phyloP scores from a whole-genome alignment of 2,113 vertebrate species.

The Notothenia coriiceps region DNA sequence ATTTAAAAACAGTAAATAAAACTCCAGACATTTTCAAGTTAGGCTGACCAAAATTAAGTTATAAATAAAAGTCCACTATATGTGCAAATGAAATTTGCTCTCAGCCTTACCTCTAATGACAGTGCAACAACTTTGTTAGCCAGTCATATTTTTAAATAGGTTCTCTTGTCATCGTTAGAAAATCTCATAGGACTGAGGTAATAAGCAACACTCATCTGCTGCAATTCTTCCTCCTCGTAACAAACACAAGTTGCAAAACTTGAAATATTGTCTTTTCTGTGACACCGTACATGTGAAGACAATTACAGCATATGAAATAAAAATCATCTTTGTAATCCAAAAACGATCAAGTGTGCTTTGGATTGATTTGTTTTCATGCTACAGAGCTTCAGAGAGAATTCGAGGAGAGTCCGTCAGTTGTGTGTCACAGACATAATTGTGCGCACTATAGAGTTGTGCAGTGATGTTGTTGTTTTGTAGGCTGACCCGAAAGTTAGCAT shows the following conservation, averaged over 20 bases:
- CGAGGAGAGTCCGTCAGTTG: neutral
- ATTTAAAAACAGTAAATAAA: neutral
- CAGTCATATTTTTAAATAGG: neutral
- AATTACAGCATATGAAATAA: conserved; percentile 6
- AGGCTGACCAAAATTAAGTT: neutral
- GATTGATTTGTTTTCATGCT: conserved; percentile 1
- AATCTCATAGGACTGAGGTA: conserved; percentile 10
- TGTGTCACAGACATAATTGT: neutral
- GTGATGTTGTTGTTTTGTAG: no score
- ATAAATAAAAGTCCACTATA: conserved; percentile 4
- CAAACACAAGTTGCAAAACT: conserved; percentile 8
- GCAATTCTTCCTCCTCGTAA: neutral
- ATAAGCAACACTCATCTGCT: conserved; percentile 12
- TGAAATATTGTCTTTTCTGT: conserved; percentile 13
- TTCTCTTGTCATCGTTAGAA: conserved; percentile 1
- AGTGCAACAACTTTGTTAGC: no score
- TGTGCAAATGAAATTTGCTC: conserved; percentile 1
- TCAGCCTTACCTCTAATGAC: neutral
- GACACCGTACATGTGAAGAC: conserved; percentile 7
- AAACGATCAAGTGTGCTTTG: conserved; percentile 12
- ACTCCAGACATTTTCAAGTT: neutral
- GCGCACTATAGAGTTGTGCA: no score
- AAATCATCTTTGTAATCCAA: neutral
- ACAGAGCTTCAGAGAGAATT: conserved; percentile 3
- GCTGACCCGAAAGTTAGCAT: no score